A percentile compares a stretch with the other conserved stretches of the same genome.
Evolutionary conservation across 2,113 vertebrate genomes (phyloP).

Genomic region (Antidorcas marsupialis): DNA sequence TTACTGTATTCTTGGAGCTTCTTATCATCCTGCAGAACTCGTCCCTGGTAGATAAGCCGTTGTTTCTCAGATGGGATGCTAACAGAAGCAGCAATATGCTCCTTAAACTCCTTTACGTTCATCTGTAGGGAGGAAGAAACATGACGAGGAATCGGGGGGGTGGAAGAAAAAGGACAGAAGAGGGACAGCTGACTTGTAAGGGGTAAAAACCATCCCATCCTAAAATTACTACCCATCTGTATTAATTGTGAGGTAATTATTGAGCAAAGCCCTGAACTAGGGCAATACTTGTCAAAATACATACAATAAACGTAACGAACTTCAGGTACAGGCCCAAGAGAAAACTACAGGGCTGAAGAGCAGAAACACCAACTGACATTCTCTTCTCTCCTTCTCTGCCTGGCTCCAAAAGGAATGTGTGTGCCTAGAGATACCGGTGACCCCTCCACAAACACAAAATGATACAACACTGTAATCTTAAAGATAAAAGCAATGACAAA

Average conservation of each 20-base stretch:
- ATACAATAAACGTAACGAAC: background rate
- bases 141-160: background rate
- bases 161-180: background rate
- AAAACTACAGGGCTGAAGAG: background rate
- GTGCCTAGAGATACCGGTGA: background rate
- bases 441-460: slow-evolving; percentile 22
- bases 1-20: slow-evolving; percentile 93
- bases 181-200: background rate
- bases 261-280: background rate
- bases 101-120: slow-evolving; percentile 93
- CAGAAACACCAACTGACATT: background rate
- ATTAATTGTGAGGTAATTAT: background rate
- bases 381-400: background rate
- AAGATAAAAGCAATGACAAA: background rate
- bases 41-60: slow-evolving; percentile 92
- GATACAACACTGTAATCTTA: background rate
- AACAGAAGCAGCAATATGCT: slow-evolving; percentile 90
- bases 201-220: background rate
- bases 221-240: background rate
- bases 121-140: slow-evolving; percentile 75
- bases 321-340: background rate
- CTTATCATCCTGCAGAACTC: slow-evolving; percentile 92
- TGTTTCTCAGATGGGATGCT: slow-evolving; percentile 92
- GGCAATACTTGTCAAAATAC: background rate
- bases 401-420: background rate